Conservation (phyloP, 2,113 vertebrate species). For the Zosterops lateralis region DNA sequence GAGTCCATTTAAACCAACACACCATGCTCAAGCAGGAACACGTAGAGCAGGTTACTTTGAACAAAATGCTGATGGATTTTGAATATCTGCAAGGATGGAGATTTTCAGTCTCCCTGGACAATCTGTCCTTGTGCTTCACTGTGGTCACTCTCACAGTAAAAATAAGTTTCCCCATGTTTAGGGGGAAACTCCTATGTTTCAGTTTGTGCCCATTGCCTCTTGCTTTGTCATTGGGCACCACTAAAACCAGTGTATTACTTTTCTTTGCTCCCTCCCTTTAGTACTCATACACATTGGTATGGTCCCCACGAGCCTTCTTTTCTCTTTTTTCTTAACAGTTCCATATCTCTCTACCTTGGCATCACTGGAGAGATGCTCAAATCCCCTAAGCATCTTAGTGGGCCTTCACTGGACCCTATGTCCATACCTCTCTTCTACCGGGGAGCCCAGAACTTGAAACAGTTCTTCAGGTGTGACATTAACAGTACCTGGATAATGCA, state of each 20-base stretch:
- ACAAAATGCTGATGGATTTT: neutral
- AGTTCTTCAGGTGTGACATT: neutral
- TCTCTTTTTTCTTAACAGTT: neutral
- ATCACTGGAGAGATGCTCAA: neutral
- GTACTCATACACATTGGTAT: neutral
- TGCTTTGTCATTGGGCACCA: neutral
- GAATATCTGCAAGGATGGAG: neutral
- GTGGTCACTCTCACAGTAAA: neutral
- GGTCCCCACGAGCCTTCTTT: fast-evolving
- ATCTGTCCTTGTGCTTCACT: neutral
- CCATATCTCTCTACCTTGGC: neutral
- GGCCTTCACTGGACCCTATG: neutral
- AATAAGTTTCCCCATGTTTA: neutral
- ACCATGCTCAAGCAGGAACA: neutral
- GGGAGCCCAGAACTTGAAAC: neutral
- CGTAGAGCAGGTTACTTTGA: neutral
- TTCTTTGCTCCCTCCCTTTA: neutral
- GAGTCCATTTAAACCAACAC: neutral
- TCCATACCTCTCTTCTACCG: neutral
- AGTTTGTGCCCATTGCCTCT: neutral
- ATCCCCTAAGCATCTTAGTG: neutral
- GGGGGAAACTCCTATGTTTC: neutral
- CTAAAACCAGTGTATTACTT: neutral
- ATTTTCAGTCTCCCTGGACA: neutral
- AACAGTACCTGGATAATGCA: neutral